A percentile compares a stretch with the other conserved stretches of the same genome.
Evolutionary conservation across 2,797 vertebrate species (phyloP).

Genomic region (Acomys russatus): DNA sequence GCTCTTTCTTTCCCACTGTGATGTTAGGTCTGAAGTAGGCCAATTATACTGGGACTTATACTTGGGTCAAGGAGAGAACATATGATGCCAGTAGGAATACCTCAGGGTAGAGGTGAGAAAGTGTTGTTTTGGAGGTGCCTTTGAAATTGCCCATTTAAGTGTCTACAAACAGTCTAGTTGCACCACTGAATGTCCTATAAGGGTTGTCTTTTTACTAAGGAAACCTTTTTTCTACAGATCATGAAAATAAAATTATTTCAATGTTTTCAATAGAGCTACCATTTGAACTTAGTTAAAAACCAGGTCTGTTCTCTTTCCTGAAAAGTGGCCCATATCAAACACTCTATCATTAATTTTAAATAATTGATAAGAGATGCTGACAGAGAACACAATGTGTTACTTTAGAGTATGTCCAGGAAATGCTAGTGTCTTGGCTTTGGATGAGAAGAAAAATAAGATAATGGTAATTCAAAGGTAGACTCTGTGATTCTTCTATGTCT

Average conservation of each 20-base stretch:
- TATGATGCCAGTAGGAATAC: background rate
- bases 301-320: background rate
- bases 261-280: background rate
- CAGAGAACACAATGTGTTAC: background rate
- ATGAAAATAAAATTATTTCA: constrained; percentile 11
- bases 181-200: background rate
- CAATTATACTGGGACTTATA: background rate
- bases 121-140: background rate
- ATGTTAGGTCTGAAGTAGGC: background rate
- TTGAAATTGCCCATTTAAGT: background rate
- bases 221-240: background rate
- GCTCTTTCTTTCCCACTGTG: background rate
- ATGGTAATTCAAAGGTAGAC: background rate
- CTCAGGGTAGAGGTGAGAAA: background rate
- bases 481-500: background rate
- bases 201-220: background rate
- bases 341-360: background rate
- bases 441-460: constrained; percentile 54
- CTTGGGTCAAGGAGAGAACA: background rate
- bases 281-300: background rate
- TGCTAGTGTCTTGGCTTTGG: background rate
- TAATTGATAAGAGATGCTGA: background rate
- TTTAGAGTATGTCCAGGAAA: background rate
- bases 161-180: background rate
- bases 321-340: background rate